Percentiles rank a stretch among this genome's conserved stretches.
Evolutionary conservation across 2,113 vertebrate species (phyloP).

Genomic region (Tapirus terrestris): DNA sequence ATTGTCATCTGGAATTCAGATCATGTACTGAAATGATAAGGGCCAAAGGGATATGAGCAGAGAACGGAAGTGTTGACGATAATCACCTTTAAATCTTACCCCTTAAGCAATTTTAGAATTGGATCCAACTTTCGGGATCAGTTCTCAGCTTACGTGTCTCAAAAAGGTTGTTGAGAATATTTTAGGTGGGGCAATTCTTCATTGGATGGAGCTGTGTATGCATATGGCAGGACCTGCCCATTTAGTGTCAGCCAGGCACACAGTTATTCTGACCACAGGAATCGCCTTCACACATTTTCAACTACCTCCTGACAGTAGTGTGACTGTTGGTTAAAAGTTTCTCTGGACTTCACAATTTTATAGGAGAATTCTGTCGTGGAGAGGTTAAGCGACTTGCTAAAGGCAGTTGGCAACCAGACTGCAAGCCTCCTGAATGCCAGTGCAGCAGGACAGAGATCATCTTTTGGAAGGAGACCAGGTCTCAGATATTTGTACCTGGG

Average conservation of each 20-base stretch:
- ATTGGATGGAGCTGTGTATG: rapidly evolving
- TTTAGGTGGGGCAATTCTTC: neutral
- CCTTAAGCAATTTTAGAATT: neutral
- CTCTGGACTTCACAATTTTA: neutral
- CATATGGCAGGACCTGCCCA: rapidly evolving
- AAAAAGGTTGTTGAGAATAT: no score
- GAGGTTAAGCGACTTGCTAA: neutral
- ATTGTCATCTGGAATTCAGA: neutral
- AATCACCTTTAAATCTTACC: neutral
- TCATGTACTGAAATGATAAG: neutral
- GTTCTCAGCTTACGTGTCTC: neutral
- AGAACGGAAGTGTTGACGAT: neutral
- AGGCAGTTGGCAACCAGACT: neutral
- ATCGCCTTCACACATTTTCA: neutral
- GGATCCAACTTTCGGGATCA: neutral
- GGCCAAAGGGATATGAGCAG: neutral
- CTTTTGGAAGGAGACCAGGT: neutral
- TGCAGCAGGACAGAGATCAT: neutral
- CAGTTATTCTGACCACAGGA: neutral
- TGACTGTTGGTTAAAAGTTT: neutral
- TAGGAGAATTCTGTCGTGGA: neutral
- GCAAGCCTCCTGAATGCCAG: neutral
- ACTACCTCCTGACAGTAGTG: neutral
- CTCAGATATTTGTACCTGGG: neutral
- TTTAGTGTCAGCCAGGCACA: neutral